A percentile compares a stretch with the other conserved stretches of the same genome.
These are phyloP conservation scores for Dromaius novaehollandiae DNA, from an alignment of 2,113 vertebrate species.

Conservation along the genomic window DNA sequence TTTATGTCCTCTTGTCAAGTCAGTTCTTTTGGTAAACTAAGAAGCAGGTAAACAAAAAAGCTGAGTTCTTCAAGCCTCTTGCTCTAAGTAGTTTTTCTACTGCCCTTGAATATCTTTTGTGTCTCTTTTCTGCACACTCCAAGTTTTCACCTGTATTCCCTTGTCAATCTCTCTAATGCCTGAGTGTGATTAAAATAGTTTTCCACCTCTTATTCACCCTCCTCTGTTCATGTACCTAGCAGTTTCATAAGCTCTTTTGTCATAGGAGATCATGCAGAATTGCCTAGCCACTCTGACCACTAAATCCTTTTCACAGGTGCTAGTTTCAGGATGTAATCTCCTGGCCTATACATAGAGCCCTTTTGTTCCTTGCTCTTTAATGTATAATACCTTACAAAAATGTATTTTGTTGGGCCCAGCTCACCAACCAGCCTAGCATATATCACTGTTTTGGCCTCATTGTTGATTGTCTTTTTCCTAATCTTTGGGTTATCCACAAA, in stretches of 20 bases:
- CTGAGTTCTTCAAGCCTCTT: neutral
- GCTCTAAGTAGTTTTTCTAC: conserved; percentile 1
- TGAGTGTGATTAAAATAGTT: conserved; percentile 28
- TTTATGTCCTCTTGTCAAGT: neutral
- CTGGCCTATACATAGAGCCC: neutral
- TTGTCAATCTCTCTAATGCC: conserved; percentile 9
- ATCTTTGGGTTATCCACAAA: neutral
- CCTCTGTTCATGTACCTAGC: neutral
- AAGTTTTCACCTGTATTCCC: conserved; percentile 11
- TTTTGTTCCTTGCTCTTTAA: conserved; percentile 11
- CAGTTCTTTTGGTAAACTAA: neutral
- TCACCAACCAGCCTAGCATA: neutral
- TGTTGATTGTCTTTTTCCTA: neutral
- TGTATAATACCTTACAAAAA: neutral
- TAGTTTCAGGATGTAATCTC: neutral
- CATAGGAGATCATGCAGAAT: neutral
- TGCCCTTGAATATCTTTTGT: conserved; percentile 12
- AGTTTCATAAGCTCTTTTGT: neutral
- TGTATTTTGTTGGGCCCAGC: neutral
- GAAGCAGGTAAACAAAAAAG: neutral
- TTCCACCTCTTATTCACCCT: neutral
- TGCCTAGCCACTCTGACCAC: neutral
- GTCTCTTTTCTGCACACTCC: neutral
- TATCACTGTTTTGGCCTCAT: neutral
- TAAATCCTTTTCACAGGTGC: conserved; percentile 6